Conservation (phyloP, 2,797 vertebrate species). For the Thalassophryne amazonica region DNA sequence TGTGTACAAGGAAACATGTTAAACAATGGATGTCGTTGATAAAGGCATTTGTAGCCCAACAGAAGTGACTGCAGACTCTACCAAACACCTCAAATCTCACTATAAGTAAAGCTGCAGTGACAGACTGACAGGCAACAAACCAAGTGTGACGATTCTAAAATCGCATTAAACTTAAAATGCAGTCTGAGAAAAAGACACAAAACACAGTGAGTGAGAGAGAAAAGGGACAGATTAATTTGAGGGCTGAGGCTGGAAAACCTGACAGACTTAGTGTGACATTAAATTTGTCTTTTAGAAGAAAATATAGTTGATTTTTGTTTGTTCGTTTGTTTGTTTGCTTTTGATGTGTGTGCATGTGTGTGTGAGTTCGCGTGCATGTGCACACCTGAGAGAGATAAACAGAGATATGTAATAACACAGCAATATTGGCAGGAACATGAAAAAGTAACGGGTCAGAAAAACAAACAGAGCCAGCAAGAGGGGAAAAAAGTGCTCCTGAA, state of each 20-base stretch:
- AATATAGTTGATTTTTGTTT: slow-evolving; percentile 26
- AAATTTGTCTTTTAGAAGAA: slow-evolving; percentile 68
- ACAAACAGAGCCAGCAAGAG: background rate
- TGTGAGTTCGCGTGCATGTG: too few relatives aligned
- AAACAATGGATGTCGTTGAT: slow-evolving; percentile 60
- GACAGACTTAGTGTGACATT: slow-evolving; percentile 76
- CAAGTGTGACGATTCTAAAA: slow-evolving; percentile 75
- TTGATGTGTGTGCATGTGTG: too few relatives aligned
- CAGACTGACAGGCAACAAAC: slow-evolving; percentile 76
- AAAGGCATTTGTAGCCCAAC: slow-evolving; percentile 33
- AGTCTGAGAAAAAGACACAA: slow-evolving; percentile 50
- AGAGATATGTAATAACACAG: background rate
- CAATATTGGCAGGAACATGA: background rate
- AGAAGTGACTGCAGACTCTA: slow-evolving; percentile 43
- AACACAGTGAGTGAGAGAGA: slow-evolving; percentile 28
- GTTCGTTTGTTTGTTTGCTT: too few relatives aligned
- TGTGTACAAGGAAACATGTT: slow-evolving; percentile 45
- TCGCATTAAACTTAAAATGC: slow-evolving; percentile 75
- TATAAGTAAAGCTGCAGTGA: slow-evolving; percentile 50
- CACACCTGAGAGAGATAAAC: slow-evolving; percentile 57
- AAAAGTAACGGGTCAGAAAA: background rate
- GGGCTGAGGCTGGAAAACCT: slow-evolving; percentile 58
- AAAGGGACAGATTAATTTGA: slow-evolving; percentile 66
- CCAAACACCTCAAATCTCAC: slow-evolving; percentile 62
- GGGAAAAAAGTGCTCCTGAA: background rate